Percentiles rank a stretch among this genome's conserved stretches.
phyloP scores from a whole-genome alignment of 1,140 invertebrate genomes.

The Brachionus koreanus region DNA sequence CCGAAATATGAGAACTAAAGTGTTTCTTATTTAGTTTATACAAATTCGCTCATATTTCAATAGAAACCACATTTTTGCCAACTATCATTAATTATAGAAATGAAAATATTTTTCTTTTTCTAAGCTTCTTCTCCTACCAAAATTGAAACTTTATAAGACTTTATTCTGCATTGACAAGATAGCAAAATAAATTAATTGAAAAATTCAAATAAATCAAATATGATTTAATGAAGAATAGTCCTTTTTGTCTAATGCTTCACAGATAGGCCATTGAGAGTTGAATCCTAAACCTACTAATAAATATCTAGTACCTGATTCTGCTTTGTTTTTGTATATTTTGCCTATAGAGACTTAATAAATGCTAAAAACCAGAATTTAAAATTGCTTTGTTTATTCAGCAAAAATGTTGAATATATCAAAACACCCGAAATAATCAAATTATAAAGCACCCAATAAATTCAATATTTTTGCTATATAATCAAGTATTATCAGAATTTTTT shows the following conservation, averaged over 20 bases:
- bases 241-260: no score
- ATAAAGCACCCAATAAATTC: neutral
- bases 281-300: neutral
- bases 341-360: neutral
- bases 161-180: neutral
- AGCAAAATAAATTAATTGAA: neutral
- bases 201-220: neutral
- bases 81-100: neutral
- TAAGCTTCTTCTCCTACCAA: neutral
- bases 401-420: neutral
- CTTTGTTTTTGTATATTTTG: neutral
- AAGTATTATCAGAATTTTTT: neutral
- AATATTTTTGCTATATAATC: neutral
- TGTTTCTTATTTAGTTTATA: neutral
- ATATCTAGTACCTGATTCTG: neutral
- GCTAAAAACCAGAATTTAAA: neutral
- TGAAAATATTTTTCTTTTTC: neutral
- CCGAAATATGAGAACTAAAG: slow-evolving; percentile 17
- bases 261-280: neutral
- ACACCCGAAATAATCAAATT: neutral
- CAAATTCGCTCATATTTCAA: neutral
- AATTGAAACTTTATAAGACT: slow-evolving; percentile 11
- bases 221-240: neutral
- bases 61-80: neutral
- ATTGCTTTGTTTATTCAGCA: neutral